Percentiles rank a stretch among this genome's conserved stretches.
These are phyloP conservation scores for Crotalus viridis DNA, from an alignment of 2,113 vertebrate species.

Conservation along the genomic window DNA sequence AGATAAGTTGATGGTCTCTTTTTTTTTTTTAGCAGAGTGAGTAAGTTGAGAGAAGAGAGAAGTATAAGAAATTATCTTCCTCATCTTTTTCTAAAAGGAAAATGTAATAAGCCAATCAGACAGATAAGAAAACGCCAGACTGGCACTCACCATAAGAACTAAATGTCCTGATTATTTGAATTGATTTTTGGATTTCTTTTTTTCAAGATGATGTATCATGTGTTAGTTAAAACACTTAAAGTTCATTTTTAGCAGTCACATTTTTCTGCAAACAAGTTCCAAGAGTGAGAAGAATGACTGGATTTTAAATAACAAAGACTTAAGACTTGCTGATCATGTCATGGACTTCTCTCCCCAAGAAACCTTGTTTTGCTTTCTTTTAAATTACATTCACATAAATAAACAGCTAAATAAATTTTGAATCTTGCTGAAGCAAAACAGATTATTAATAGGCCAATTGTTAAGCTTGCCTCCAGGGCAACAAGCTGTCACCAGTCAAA, in stretches of 20 bases:
- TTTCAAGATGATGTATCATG: not conserved
- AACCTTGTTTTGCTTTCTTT: not conserved
- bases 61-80: not conserved
- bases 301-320: not conserved
- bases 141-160: not conserved
- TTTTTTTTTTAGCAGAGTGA: not conserved
- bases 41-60: not conserved
- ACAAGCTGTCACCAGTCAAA: conserved; percentile 49
- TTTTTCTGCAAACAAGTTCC: not conserved
- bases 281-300: not conserved
- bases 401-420: conserved; percentile 21
- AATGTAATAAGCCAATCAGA: not conserved
- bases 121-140: not conserved
- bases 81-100: not conserved
- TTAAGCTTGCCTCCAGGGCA: conserved; percentile 53
- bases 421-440: conserved; percentile 34
- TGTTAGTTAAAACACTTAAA: not conserved
- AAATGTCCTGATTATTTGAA: not conserved
- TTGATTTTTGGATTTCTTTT: not conserved
- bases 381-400: conserved; percentile 12
- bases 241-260: not conserved
- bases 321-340: not conserved
- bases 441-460: conserved; percentile 48
- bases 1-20: not conserved
- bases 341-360: not conserved